Base-by-base conservation (phyloP, 1,140 invertebrate species). In the Cecropterus lyciades region DNA sequence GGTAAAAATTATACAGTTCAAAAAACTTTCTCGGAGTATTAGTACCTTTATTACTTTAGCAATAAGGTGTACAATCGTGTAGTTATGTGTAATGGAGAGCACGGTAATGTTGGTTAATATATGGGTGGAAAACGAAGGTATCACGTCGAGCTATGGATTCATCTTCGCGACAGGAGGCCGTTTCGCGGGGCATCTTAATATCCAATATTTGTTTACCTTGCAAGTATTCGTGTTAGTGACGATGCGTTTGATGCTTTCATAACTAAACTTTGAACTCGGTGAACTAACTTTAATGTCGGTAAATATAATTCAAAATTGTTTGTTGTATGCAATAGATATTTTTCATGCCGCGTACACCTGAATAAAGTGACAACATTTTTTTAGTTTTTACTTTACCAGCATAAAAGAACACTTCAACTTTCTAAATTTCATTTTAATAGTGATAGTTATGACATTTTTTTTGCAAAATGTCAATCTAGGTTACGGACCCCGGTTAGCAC, bases 151-250 rank as follows among this genome's bases (percentile, higher is more conserved):
- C 69, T 78, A 76, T 55, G 80, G 81, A 81, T 87, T 82, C 80
- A 83, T 81, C 76, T 70, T 70, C 86, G 62, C 87, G 73, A 89
- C 85, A 84, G 87, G 87, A 83, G 85, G 87, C 73, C 85, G 42
- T 78, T 82, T 70, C 67, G 66, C 65, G 59, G 67, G 55, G 70
- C 68, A 27, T 63, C 70, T 71, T 79, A 78, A 83, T 84, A 88
- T 84, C 75, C 73, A 83, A 85, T 87, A 83, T 87, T 78, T 55
- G 73, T 68, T 77, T 57, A 72, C 70, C 65, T 72, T 56, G 37
- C 42, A 42, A 10, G 13, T 63, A 68, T 55, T 75, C 67, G n/a
- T 51, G 64, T 60, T 72, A 60, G 55, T 52, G 51, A 42, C 30
- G 16, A 8, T 14, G 42, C 46, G 65, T 70, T 77, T 52, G 55